Conservation (phyloP, 2,113 vertebrate genomes). For the Trichomycterus rosablanca region DNA sequence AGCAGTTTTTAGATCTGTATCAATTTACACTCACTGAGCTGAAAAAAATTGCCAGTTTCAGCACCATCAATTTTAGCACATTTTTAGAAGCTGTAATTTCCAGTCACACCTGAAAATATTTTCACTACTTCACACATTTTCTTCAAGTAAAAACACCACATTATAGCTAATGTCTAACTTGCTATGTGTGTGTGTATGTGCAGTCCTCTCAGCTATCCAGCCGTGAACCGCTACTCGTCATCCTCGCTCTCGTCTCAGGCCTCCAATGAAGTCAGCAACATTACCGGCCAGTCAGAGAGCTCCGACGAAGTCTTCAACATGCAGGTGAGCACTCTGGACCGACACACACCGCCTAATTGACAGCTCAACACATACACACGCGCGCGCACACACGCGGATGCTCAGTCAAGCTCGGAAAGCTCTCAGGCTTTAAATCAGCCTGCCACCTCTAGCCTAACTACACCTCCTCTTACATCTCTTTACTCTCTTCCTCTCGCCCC, state of each 20-base stretch:
- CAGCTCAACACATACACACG: conserved; percentile 16
- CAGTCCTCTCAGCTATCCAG: conserved; percentile 88
- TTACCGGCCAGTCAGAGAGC: conserved; percentile 97
- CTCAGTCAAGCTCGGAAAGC: conserved; percentile 1
- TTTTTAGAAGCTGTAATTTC: conserved; percentile 14
- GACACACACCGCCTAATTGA: neutral
- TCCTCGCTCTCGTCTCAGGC: conserved; percentile 97
- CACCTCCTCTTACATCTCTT: conserved; percentile 19
- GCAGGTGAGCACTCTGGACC: conserved; percentile 75
- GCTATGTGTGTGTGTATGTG: conserved; percentile 3
- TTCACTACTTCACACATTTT: conserved; percentile 9
- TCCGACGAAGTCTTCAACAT: conserved; percentile 99
- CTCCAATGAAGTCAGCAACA: conserved; percentile 98
- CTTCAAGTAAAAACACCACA: conserved; percentile 18
- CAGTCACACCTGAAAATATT: neutral
- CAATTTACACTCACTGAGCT: conserved; percentile 16
- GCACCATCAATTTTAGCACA: neutral
- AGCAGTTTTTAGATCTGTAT: too few relatives aligned
- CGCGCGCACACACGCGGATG: neutral
- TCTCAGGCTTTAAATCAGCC: conserved; percentile 19
- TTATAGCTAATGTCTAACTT: conserved; percentile 9
- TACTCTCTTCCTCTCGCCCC: neutral
- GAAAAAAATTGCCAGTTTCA: conserved; percentile 6
- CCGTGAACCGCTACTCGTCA: conserved; percentile 94
- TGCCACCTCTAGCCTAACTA: conserved; percentile 14